Evolutionary conservation across 2,888 invertebrate species (phyloP), one percentile per base, ranked within the genome.

Genomic region (Monopis laevigella): DNA sequence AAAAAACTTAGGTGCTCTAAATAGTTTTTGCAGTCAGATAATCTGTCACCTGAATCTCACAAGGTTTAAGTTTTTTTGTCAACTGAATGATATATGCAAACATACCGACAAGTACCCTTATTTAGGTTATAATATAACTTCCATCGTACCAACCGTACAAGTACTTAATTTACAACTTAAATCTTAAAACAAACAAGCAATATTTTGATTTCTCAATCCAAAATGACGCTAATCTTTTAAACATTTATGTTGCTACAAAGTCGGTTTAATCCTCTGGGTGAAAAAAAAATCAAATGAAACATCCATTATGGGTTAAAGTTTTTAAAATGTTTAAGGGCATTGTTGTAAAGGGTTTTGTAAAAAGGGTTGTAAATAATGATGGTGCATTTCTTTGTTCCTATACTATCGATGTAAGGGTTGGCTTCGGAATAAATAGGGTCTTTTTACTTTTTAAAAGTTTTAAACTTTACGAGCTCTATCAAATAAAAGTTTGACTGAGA

Each of bases 281-380:
- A 48, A 55, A 65, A 48, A 51, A 49, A 68, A 68, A 71, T 54
- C 59, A 67, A 61, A 73, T 71, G 58, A 65, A 64, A 65, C 66
- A 65, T 56, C 64, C 54, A 65, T 77, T 77, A 69, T 75, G 60
- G 56, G 56, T 48, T 56, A 60, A 50, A 64, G 69, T 72, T 78
- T 78, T 71, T 67, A 78, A 41, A 77, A 78, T 75, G 75, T 77
- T 78, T 75, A 75, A 74, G 73, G 67, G 72, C 62, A 66, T 74
- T 77, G 77, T 78, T 73, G 73, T 74, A 59, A 66, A 74, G 73
- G 75, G 74, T 59, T 69, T 62, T 65, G 62, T 62, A 36, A 28
- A 68, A 72, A 71, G 77, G 78, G 78, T 72, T 78, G 72, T 77
- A 80, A 80, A 80, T 75, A 80, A 80, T 80, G 77, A 78, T 71